Conservation (phyloP, 2,113 vertebrate genomes). For the Ia io region DNA sequence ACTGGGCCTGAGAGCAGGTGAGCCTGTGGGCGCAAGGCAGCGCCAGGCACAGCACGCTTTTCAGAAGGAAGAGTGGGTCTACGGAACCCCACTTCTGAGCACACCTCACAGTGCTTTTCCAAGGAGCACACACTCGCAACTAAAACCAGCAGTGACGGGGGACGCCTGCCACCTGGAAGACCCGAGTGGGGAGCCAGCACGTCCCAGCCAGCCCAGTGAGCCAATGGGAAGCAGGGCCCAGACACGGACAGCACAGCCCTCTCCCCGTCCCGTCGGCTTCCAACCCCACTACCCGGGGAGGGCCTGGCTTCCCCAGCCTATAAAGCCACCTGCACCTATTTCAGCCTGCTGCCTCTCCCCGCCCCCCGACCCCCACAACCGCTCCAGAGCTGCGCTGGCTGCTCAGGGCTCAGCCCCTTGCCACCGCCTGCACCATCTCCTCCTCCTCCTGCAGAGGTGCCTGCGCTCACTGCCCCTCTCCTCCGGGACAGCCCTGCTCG, state of each 20-base stretch:
- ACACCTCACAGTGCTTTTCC: neutral
- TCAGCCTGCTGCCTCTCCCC: neutral
- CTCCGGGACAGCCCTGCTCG: neutral
- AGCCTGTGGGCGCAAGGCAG: too few species aligned
- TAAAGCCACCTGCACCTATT: neutral
- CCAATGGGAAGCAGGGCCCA: neutral
- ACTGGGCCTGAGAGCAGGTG: neutral
- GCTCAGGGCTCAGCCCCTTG: neutral
- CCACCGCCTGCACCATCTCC: too few species aligned
- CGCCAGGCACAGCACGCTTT: neutral
- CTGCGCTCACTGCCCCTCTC: neutral
- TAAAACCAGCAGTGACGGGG: neutral
- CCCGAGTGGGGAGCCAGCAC: neutral
- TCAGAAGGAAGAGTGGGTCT: neutral
- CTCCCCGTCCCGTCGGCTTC: too few species aligned
- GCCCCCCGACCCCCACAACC: too few species aligned
- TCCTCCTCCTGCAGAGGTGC: neutral
- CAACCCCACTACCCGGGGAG: too few species aligned
- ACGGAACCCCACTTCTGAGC: too few species aligned
- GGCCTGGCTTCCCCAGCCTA: too few species aligned
- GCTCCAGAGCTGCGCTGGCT: too few species aligned
- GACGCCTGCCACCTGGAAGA: too few species aligned
- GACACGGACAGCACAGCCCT: neutral
- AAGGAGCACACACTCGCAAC: accelerated
- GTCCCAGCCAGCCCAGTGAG: neutral